phyloP scores from a whole-genome alignment of 2,888 invertebrate genomes.

The Drosophila maculinotata region DNA sequence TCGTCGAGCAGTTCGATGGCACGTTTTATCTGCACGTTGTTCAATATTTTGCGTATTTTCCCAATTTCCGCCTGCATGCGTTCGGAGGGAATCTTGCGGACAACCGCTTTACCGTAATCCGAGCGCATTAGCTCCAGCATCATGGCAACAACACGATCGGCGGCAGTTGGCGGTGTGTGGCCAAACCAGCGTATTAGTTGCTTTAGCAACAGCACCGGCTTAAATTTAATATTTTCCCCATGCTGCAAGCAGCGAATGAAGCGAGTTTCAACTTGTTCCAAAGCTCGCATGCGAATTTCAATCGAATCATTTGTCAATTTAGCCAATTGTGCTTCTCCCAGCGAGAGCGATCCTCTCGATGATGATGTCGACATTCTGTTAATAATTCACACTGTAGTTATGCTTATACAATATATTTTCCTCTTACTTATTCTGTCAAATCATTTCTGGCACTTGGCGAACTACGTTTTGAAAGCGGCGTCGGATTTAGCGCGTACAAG shows the following conservation, averaged over 20 bases:
- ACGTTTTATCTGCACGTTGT: constrained; percentile 6
- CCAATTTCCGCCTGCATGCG: constrained; percentile 75
- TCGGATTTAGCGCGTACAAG: constrained; percentile 34
- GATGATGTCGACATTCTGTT: constrained; percentile 23
- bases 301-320: constrained; percentile 80
- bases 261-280: constrained; percentile 81
- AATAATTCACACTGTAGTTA: background rate
- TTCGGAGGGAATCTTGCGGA: constrained; percentile 67
- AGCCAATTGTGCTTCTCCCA: constrained; percentile 62
- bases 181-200: constrained; percentile 84
- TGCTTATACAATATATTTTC: too few species aligned
- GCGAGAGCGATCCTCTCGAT: constrained; percentile 4
- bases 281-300: constrained; percentile 82
- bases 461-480: constrained; percentile 21
- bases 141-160: constrained; percentile 77
- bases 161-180: constrained; percentile 65
- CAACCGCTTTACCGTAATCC: constrained; percentile 58
- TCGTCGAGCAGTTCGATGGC: constrained; percentile 59
- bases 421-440: background rate
- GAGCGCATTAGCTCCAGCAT: constrained; percentile 79
- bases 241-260: constrained; percentile 74
- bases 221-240: constrained; percentile 73
- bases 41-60: constrained; percentile 75
- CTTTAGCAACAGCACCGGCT: constrained; percentile 79
- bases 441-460: background rate